These are phyloP conservation scores for Allolobophora icterica DNA, from an alignment of 2,888 invertebrate species.

Conservation along the genomic window DNA sequence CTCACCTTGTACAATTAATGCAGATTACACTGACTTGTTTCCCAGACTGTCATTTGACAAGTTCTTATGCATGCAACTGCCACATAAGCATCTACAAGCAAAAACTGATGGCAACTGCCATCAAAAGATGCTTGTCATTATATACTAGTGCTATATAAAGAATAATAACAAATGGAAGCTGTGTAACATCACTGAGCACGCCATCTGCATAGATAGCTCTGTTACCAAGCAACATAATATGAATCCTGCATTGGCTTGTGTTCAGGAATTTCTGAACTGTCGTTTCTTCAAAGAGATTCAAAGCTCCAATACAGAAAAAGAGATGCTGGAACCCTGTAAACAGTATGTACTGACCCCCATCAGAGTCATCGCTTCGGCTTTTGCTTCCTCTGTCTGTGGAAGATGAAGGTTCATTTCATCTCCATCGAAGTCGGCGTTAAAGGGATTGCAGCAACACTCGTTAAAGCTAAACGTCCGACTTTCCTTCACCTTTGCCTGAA, in stretches of 20 bases:
- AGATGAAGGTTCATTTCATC: constrained; percentile 99
- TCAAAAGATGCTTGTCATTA: no score
- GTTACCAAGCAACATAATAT: not conserved
- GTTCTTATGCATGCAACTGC: not conserved
- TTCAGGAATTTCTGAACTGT: not conserved
- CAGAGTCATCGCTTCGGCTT: constrained; percentile 91
- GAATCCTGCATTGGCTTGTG: not conserved
- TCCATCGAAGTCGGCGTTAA: constrained; percentile 99
- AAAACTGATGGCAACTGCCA: no score
- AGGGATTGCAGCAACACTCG: constrained; percentile 97
- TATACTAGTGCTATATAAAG: not conserved
- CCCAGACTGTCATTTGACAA: no score
- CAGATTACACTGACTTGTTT: not conserved
- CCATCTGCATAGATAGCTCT: not conserved
- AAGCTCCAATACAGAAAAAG: not conserved
- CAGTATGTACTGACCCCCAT: constrained; percentile 80
- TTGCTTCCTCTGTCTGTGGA: constrained; percentile 97
- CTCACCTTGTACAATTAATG: not conserved
- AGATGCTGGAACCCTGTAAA: not conserved
- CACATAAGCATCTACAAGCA: not conserved
- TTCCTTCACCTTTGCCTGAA: constrained; percentile 64
- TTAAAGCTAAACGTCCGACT: constrained; percentile 79
- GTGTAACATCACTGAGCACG: not conserved
- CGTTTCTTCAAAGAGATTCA: not conserved
- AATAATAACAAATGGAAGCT: not conserved